Conservation (phyloP, 2,888 invertebrate genomes). For the Melinaea menophilus region DNA sequence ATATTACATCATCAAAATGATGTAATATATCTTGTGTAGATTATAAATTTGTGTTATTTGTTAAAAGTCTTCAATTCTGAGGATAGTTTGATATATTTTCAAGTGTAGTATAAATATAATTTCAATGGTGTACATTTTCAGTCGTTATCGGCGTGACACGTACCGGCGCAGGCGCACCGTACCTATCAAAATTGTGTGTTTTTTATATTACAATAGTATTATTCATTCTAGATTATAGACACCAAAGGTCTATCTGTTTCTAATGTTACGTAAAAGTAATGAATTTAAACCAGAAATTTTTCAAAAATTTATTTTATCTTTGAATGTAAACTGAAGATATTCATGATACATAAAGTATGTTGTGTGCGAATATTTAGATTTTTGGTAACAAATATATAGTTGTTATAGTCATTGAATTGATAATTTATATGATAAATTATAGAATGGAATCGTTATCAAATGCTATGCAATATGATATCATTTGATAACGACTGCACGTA, state of each 20-base stretch:
- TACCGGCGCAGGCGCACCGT: slow-evolving; percentile 25
- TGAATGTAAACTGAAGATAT: not conserved
- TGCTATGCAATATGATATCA: slow-evolving; percentile 17
- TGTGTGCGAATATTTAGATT: no score
- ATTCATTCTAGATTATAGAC: not conserved
- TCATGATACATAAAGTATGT: not conserved
- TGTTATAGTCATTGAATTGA: not conserved
- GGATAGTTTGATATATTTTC: slow-evolving; percentile 3
- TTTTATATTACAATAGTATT: not conserved
- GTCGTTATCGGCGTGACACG: slow-evolving; percentile 23
- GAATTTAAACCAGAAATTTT: not conserved
- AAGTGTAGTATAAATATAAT: slow-evolving; percentile 24
- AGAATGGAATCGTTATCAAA: slow-evolving; percentile 13
- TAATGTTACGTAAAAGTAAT: not conserved
- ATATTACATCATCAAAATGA: no score
- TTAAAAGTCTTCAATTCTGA: not conserved
- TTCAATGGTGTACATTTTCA: slow-evolving; percentile 15
- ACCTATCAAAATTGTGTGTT: no score
- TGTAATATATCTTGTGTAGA: no score
- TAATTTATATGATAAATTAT: slow-evolving; percentile 4
- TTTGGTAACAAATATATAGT: no score
- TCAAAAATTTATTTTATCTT: not conserved
- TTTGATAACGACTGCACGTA: slow-evolving; percentile 12
- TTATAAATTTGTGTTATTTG: no score
- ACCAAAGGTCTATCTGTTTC: not conserved